Base-by-base conservation (phyloP, 2,113 vertebrate species). In the Etheostoma cragini region DNA sequence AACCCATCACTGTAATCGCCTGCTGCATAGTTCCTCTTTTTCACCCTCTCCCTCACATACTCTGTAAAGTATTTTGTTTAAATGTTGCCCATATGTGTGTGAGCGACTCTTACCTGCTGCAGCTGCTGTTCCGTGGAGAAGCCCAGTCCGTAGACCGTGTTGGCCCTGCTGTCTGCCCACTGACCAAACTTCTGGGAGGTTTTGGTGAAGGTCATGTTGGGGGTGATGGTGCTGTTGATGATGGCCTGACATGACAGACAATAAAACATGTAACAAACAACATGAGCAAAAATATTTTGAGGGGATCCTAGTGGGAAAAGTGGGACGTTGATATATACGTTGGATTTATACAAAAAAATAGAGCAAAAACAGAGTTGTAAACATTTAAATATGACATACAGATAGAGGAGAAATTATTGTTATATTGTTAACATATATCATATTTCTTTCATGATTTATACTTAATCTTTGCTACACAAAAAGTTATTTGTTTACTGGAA, bases 161-260 rank as follows among this genome's bases (percentile, higher is more conserved):
- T 99, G 71, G 98, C 98, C 0, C 98, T 88, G 85, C 98, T 98
- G 95, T 99, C 98, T 0, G 98, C 98, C 98, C 98, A 99, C 15
- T 99, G 98, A 8, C 98, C 98, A 0, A 99, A 99, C 72, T 99
- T 99, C 94, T 99, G 98, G 0, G 98, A 99, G 0, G 98, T 99
- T 88, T 98, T 99, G 4, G 98, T 99, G 93, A 99, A 99, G 76
- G 96, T 98, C 98, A 99, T 99, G 94, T 98, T 99, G 87, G 97
- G 97, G 21, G 97, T 98, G 77, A 99, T 95, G 14, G 97, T 99
- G 93, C 97, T 99, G 91, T 99, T 99, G 90, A 99, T 99, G 92
- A 99, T 97, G 1, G 98, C 98, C 98, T 99, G 90, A 45, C 0
- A 65, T 21, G 62, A 90, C 35, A 73, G 38, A 68, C 15, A 73